phyloP scores from a whole-genome alignment of 30 jellyfish, hydroid and myxozoan genomes.

The Euphysa ruthae region DNA sequence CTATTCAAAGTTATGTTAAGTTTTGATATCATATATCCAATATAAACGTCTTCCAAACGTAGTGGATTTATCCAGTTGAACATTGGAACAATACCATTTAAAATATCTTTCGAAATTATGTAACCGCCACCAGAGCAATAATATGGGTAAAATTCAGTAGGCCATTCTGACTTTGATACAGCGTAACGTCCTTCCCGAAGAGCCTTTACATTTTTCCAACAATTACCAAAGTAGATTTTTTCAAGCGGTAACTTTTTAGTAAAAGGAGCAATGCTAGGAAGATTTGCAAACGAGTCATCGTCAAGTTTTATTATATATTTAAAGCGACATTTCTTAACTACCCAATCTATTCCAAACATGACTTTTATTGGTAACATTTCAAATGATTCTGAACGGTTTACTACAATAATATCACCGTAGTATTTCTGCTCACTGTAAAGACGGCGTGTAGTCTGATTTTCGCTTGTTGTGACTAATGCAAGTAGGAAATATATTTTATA shows the following conservation, averaged over 20 bases:
- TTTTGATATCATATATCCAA: too few relatives aligned
- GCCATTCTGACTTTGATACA: slow-evolving; percentile 12
- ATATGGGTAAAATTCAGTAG: slow-evolving; percentile 10
- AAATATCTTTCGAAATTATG: slow-evolving; percentile 11
- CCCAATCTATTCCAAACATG: slow-evolving; percentile 18
- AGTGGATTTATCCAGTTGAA: slow-evolving; percentile 21
- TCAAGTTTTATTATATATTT: slow-evolving; percentile 16
- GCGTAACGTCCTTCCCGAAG: slow-evolving; percentile 30
- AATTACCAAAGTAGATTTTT: slow-evolving; percentile 12
- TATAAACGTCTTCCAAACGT: slow-evolving; percentile 17
- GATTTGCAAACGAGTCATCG: slow-evolving; percentile 19
- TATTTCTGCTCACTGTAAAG: too few relatives aligned
- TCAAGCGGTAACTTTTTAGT: not conserved
- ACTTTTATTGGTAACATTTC: too few relatives aligned
- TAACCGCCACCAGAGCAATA: slow-evolving; percentile 35
- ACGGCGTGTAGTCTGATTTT: too few relatives aligned
- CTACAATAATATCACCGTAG: too few relatives aligned
- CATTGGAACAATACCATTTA: slow-evolving; percentile 8
- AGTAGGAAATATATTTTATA: too few relatives aligned
- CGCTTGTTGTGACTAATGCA: too few relatives aligned
- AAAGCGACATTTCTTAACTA: not conserved
- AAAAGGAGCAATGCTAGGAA: not conserved
- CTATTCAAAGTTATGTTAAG: too few relatives aligned
- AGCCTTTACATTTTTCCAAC: not conserved
- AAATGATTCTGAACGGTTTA: too few relatives aligned